Evolutionary conservation across 2,888 invertebrate genomes (phyloP), one percentile per base, ranked within the genome.

Genomic region (Hypselothyrea guttata): DNA sequence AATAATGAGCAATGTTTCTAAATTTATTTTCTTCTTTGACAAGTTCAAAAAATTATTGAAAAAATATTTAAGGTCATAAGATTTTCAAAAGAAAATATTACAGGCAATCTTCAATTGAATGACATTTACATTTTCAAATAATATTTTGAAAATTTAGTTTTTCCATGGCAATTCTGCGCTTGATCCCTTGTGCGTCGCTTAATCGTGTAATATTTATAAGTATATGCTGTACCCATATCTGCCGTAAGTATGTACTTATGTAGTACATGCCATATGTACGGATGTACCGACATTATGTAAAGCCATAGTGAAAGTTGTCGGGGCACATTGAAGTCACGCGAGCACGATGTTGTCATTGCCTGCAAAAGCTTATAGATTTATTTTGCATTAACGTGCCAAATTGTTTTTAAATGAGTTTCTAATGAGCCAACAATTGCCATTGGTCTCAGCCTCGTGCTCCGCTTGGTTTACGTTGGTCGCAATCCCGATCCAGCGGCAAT

Each of bases 341-440:
- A 51, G 46, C 55, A 71, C 72, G 22, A 22, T 22, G 72, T 72
- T 72, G 52, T 28, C 51, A 52, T 72, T 70, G 61, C 61, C 63
- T 75, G 78, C 69, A 75, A 64, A 71, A 75, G 84, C 81, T 65
- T 79, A 83, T 75, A 85, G 79, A 85, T 85, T 81, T 81, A 81
- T 75, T 83, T 85, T 79, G 86, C 84, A 85, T 81, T 85, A 81
- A 75, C 79, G 76, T 83, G 76, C 84, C 86, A 82, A 82, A 82
- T 82, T 82, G 82, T 82, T 82, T 82, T 86, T 82, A 82, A 84
- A 82, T 82, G 82, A 86, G 82, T 79, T 82, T 82, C 82, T 86
- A 82, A 82, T 86, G 82, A 81, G 79, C 64, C 73, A 75, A 75
- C 84, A 85, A 85, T 85, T 73, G 76, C 54, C 58, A 51, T 40